Evolutionary conservation across 1,140 invertebrate genomes (phyloP).

Genomic region (Oncopodura yosiiana): DNA sequence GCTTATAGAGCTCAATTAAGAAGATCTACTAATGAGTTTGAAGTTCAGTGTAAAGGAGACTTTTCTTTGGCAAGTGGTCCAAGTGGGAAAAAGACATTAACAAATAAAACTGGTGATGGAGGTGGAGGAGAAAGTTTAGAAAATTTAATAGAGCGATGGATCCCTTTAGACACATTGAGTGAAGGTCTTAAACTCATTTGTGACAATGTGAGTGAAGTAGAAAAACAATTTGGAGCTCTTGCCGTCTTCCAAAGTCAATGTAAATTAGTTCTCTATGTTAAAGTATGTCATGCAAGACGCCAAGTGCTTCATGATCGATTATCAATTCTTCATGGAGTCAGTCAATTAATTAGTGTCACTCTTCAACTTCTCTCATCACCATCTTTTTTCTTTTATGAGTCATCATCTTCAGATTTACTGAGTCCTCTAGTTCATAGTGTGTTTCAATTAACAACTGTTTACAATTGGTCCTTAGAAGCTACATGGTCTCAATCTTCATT

Average conservation of each 20-base stretch:
- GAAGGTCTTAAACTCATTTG: conserved; percentile 25
- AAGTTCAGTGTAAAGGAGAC: conserved; percentile 11
- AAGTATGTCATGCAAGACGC: conserved; percentile 31
- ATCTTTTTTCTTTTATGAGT: conserved; percentile 8
- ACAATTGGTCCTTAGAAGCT: conserved; percentile 25
- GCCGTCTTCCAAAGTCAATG: conserved; percentile 30
- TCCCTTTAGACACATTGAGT: conserved; percentile 11
- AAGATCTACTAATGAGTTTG: conserved; percentile 12
- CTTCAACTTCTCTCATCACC: conserved; percentile 15
- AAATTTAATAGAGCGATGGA: neutral
- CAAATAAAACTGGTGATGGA: conserved; percentile 1
- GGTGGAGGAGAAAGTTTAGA: neutral
- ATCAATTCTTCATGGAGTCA: conserved; percentile 20
- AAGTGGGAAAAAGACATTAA: neutral
- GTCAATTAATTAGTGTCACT: conserved; percentile 1
- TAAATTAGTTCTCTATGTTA: conserved; percentile 30
- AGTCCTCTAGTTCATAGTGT: conserved; percentile 4
- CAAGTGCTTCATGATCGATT: conserved; percentile 27
- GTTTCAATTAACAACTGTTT: conserved; percentile 29
- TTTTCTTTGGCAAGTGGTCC: neutral
- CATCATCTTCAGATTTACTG: neutral
- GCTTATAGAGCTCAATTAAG: conserved; percentile 2
- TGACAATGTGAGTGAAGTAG: conserved; percentile 25
- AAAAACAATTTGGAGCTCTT: conserved; percentile 24
- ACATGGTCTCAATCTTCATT: neutral